Evolutionary conservation across 35 echinoderm and acorn worm species (phyloP).

Genomic region (Ptychodera flava): DNA sequence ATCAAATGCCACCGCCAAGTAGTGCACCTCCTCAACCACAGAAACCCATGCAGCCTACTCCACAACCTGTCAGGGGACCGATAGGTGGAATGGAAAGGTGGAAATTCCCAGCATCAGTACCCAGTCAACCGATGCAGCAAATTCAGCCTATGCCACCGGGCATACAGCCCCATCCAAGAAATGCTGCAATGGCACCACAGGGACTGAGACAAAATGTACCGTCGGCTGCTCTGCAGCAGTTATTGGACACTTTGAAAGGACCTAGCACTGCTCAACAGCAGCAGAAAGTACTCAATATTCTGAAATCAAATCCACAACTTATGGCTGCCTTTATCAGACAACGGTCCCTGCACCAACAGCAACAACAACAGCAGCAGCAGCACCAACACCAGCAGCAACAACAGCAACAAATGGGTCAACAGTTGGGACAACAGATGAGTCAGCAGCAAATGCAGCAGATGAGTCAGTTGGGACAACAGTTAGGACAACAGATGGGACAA

Average conservation of each 20-base stretch:
- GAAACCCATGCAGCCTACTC: conserved; percentile 44
- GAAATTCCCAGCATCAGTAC: neutral
- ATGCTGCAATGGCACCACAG: neutral
- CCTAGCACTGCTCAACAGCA: conserved; percentile 67
- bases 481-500: conserved; percentile 46
- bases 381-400: conserved; percentile 23
- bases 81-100: neutral
- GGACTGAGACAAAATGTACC: conserved; percentile 9
- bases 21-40: conserved; percentile 18
- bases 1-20: conserved; percentile 55
- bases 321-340: conserved; percentile 88
- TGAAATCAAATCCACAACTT: conserved; percentile 93
- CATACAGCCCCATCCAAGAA: neutral
- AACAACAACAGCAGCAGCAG: conserved; percentile 51
- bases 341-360: conserved; percentile 23
- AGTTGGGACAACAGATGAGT: conserved; percentile 7
- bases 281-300: conserved; percentile 71
- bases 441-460: conserved; percentile 18
- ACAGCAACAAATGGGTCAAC: conserved; percentile 10
- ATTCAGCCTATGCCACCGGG: neutral
- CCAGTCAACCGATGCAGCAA: neutral
- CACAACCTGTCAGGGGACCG: conserved; percentile 10
- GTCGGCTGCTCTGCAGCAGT: conserved; percentile 76
- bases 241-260: conserved; percentile 76
- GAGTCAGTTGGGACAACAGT: neutral